These are phyloP conservation scores for Trichogramma pretiosum DNA, from an alignment of 1,140 invertebrate genomes.

Conservation along the genomic window DNA sequence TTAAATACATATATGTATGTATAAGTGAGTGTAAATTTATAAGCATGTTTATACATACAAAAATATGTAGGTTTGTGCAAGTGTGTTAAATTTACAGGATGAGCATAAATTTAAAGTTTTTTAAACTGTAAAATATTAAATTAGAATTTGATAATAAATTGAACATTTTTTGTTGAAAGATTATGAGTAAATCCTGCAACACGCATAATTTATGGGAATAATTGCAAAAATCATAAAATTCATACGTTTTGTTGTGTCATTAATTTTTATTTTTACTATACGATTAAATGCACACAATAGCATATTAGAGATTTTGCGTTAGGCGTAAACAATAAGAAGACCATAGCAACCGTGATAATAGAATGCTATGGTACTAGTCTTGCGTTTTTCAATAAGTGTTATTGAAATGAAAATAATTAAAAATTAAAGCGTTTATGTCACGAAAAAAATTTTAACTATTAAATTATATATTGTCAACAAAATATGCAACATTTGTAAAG, in stretches of 20 bases:
- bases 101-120: no score
- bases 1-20: no score
- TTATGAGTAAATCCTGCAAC: no score
- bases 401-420: constrained; percentile 2
- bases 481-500: constrained; percentile 13
- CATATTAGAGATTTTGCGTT: neutral
- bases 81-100: no score
- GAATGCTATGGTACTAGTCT: constrained; percentile 1
- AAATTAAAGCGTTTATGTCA: constrained; percentile 8
- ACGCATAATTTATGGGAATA: constrained; percentile 6
- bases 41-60: no score
- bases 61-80: no score
- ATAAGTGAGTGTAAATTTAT: no score
- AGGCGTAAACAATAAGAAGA: neutral
- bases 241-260: constrained; percentile 1
- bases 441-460: neutral
- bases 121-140: no score
- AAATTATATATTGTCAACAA: constrained; percentile 11
- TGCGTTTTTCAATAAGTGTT: constrained; percentile 8
- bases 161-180: no score
- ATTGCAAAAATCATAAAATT: neutral
- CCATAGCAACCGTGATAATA: neutral
- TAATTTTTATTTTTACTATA: neutral
- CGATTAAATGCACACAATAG: neutral
- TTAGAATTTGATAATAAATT: no score